Percentiles rank a stretch among this genome's conserved stretches.
Conservation (phyloP, 1,140 invertebrate species). For the Neuroterus valhalla region DNA sequence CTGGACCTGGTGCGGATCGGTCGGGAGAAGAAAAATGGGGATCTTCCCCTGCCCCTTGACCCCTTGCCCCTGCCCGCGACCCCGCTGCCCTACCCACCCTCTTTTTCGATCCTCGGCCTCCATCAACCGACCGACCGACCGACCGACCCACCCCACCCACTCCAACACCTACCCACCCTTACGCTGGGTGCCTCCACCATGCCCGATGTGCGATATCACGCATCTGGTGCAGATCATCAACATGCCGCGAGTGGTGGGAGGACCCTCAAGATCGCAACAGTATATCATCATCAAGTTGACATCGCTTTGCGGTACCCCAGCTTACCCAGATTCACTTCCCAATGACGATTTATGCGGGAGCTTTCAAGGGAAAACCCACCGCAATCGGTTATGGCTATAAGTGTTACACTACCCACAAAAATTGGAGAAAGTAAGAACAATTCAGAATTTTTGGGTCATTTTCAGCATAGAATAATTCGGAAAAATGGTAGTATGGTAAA, state of each 20-base stretch:
- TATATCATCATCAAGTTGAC: slow-evolving; percentile 74
- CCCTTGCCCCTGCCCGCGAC: slow-evolving; percentile 31
- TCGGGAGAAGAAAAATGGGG: slow-evolving; percentile 53
- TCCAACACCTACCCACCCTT: background rate
- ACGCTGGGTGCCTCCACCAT: background rate
- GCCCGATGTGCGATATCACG: slow-evolving; percentile 34
- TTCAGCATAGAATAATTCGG: no score
- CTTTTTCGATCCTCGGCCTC: slow-evolving; percentile 15
- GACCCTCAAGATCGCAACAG: slow-evolving; percentile 61
- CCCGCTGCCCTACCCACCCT: slow-evolving; percentile 4
- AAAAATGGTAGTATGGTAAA: no score
- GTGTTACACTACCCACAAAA: no score
- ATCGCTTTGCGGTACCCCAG: slow-evolving; percentile 53
- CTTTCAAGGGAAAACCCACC: no score
- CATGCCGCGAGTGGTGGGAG: slow-evolving; percentile 45
- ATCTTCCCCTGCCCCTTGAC: slow-evolving; percentile 53
- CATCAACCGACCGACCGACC: background rate
- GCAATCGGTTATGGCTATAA: background rate
- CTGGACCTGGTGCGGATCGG: slow-evolving; percentile 47
- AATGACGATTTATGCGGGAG: slow-evolving; percentile 34
- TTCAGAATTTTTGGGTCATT: no score
- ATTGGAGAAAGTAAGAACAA: no score
- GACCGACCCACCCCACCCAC: slow-evolving; percentile 3
- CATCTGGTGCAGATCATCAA: slow-evolving; percentile 41
- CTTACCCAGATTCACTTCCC: slow-evolving; percentile 49